These are phyloP conservation scores for Oostethus manadensis DNA, from an alignment of 2,113 vertebrate species.

Conservation along the genomic window DNA sequence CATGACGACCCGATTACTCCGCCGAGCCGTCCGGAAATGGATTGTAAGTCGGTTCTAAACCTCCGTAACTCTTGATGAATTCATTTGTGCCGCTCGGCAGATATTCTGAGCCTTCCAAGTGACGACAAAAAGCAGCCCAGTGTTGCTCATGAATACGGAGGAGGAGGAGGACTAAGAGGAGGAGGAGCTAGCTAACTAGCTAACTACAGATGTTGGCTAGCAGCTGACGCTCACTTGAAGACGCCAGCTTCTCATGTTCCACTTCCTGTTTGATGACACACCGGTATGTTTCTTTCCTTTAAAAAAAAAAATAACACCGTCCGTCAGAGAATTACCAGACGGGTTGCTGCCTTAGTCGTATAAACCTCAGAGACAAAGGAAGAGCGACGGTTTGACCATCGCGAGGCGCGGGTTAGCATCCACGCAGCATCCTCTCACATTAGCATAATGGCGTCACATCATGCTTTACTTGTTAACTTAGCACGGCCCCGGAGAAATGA, in stretches of 20 bases:
- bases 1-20: neutral
- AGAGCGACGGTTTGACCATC: too few species aligned
- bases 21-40: neutral
- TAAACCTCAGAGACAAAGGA: neutral
- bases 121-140: neutral
- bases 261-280: neutral
- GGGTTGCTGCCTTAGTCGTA: too few species aligned
- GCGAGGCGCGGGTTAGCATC: neutral
- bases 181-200: conserved; percentile 4
- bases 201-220: neutral
- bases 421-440: neutral
- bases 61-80: neutral
- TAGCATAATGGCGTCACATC: neutral
- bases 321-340: too few species aligned
- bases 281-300: neutral
- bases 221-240: neutral
- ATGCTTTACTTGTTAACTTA: neutral
- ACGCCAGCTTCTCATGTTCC: neutral
- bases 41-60: too few species aligned
- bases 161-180: neutral
- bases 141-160: neutral
- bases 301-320: neutral
- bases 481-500: neutral
- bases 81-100: too few species aligned
- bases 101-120: too few species aligned